Evolutionary conservation across 2,888 invertebrate species (phyloP).

Genomic region (Slavum lentiscoides): DNA sequence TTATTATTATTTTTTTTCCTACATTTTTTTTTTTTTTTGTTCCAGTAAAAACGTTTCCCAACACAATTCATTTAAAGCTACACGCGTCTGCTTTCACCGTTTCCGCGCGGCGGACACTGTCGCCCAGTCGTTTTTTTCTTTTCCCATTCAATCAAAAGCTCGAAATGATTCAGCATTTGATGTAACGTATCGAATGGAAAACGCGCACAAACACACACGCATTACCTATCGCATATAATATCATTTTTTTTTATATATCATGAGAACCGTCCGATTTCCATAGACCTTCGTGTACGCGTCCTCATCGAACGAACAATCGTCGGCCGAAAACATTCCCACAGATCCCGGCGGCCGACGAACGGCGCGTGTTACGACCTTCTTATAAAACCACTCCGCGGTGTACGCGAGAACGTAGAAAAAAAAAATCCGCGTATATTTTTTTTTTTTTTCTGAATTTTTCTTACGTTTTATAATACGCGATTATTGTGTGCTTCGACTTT

Average conservation of each 20-base stretch:
- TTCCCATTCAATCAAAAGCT: constrained; percentile 23
- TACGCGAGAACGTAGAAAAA: constrained; percentile 23
- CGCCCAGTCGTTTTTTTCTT: neutral
- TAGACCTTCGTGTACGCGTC: constrained; percentile 48
- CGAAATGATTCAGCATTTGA: constrained; percentile 31
- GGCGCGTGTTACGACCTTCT: constrained; percentile 21
- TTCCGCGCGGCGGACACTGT: neutral
- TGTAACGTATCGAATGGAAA: neutral
- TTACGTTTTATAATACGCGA: constrained; percentile 14
- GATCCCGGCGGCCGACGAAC: neutral
- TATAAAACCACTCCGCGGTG: neutral
- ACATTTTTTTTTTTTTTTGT: too few relatives aligned
- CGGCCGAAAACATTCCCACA: constrained; percentile 47
- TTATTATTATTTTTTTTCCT: too few relatives aligned
- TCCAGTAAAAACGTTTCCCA: neutral
- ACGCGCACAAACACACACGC: neutral
- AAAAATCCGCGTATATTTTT: neutral
- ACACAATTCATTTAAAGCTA: neutral
- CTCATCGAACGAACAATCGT: constrained; percentile 40
- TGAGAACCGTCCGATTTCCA: constrained; percentile 44
- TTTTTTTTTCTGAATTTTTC: constrained; percentile 15
- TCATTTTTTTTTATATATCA: constrained; percentile 6
- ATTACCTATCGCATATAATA: neutral
- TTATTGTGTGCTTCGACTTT: constrained; percentile 20
- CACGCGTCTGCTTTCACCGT: neutral